These are phyloP conservation scores for Suillia variegata DNA, from an alignment of 2,888 invertebrate species.

Conservation along the genomic window DNA sequence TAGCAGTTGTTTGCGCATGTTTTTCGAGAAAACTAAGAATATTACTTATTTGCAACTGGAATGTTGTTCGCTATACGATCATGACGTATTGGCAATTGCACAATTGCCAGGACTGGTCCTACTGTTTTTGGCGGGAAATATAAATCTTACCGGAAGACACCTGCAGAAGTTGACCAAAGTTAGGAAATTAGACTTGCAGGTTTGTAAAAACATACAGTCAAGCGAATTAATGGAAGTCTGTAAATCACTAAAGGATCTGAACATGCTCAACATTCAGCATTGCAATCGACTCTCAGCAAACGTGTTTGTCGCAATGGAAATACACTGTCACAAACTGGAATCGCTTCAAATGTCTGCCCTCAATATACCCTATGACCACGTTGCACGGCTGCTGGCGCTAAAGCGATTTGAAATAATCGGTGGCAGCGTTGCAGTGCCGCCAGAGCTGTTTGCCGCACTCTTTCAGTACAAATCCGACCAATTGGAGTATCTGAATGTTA, in stretches of 20 bases:
- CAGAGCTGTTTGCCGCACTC: slow-evolving; percentile 7
- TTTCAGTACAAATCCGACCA: slow-evolving; percentile 14
- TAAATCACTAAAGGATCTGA: neutral
- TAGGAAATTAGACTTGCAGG: neutral
- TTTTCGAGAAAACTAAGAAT: slow-evolving; percentile 5
- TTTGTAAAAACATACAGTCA: neutral
- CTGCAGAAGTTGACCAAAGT: neutral
- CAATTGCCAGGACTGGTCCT: slow-evolving; percentile 11
- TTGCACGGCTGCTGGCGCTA: slow-evolving; percentile 18
- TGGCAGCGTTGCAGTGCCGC: neutral
- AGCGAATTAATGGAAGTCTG: neutral
- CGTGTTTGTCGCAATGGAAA: neutral
- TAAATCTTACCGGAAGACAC: slow-evolving; percentile 15
- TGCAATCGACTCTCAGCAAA: neutral
- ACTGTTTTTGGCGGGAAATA: slow-evolving; percentile 11
- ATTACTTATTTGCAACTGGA: slow-evolving; percentile 11
- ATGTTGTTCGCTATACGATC: slow-evolving; percentile 17
- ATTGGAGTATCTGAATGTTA: slow-evolving; percentile 22
- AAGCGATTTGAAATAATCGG: slow-evolving; percentile 17
- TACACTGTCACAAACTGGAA: neutral
- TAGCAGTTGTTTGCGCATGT: slow-evolving; percentile 4
- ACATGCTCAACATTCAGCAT: neutral
- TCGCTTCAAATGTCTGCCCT: neutral
- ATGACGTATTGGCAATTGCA: slow-evolving; percentile 4
- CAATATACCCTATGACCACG: slow-evolving; percentile 10